These are phyloP conservation scores for Phortica magna DNA, from an alignment of 2,888 invertebrate species.

Conservation along the genomic window DNA sequence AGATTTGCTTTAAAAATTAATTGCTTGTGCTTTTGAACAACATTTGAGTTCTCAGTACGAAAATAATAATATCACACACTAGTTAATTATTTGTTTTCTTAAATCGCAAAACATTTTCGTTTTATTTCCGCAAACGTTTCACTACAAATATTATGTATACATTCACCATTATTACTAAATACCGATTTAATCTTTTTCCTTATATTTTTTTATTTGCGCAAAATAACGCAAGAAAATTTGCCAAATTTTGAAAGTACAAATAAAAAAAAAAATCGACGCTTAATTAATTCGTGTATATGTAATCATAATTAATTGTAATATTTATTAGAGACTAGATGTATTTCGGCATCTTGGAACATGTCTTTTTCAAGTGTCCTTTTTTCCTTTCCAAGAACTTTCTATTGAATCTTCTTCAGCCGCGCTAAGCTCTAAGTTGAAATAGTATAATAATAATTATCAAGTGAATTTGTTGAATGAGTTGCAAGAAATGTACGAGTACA, in stretches of 20 bases:
- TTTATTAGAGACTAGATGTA: constrained; percentile 65
- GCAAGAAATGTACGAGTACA: no score
- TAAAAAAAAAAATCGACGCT: constrained; percentile 55
- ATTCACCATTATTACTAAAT: constrained; percentile 39
- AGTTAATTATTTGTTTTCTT: neutral
- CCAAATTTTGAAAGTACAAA: constrained; percentile 41
- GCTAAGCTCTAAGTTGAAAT: neutral
- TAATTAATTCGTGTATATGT: constrained; percentile 38
- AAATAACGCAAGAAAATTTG: constrained; percentile 53
- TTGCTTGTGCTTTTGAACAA: no score
- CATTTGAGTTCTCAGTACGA: no score
- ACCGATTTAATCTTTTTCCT: constrained; percentile 30
- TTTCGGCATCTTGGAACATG: constrained; percentile 6
- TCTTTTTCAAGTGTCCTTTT: neutral
- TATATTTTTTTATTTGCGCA: constrained; percentile 42
- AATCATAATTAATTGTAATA: neutral
- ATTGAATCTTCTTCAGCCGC: neutral
- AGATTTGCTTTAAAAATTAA: no score
- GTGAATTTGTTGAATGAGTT: neutral
- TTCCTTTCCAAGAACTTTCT: neutral
- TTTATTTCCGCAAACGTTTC: constrained; percentile 48
- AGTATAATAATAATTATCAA: neutral
- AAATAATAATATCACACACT: no score
- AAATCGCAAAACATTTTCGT: constrained; percentile 34
- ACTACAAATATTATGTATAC: constrained; percentile 51